Evolutionary conservation across 2,888 invertebrate species (phyloP).

Genomic region (Doris montereyensis): DNA sequence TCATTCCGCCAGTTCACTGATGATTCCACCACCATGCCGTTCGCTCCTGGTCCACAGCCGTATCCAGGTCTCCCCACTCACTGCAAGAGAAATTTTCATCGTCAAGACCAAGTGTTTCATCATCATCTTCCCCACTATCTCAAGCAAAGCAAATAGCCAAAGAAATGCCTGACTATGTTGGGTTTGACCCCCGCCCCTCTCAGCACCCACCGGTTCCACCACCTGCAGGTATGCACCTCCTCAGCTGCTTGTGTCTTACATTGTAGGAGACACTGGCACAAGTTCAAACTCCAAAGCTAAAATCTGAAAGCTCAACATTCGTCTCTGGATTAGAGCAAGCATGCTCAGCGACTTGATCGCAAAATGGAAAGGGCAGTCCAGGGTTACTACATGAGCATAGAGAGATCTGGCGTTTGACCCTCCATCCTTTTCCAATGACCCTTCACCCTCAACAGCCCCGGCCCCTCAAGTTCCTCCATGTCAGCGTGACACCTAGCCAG

Average conservation of each 20-base stretch:
- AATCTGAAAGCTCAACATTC: background rate
- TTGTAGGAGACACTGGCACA: no score
- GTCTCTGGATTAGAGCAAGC: background rate
- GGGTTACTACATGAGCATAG: background rate
- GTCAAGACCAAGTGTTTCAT: background rate
- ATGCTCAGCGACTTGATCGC: no score
- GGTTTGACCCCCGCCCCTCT: slow-evolving; percentile 44
- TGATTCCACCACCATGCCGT: background rate
- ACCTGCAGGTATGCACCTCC: background rate
- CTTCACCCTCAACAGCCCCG: no score
- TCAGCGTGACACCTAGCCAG: no score
- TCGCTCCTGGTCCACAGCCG: no score
- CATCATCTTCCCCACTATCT: background rate
- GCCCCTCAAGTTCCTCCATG: no score
- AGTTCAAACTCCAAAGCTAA: background rate
- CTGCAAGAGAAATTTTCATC: no score
- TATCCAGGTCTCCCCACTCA: no score
- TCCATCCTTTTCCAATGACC: background rate
- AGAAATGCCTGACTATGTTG: slow-evolving; percentile 48
- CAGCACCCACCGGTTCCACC: background rate
- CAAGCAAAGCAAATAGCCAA: background rate
- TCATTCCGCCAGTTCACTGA: no score
- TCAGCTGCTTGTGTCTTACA: no score
- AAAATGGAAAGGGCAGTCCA: no score
- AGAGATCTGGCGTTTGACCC: background rate